A percentile compares a stretch with the other conserved stretches of the same genome.
phyloP scores from a whole-genome alignment of 2,113 vertebrate genomes.

The Hipposideros armiger region DNA sequence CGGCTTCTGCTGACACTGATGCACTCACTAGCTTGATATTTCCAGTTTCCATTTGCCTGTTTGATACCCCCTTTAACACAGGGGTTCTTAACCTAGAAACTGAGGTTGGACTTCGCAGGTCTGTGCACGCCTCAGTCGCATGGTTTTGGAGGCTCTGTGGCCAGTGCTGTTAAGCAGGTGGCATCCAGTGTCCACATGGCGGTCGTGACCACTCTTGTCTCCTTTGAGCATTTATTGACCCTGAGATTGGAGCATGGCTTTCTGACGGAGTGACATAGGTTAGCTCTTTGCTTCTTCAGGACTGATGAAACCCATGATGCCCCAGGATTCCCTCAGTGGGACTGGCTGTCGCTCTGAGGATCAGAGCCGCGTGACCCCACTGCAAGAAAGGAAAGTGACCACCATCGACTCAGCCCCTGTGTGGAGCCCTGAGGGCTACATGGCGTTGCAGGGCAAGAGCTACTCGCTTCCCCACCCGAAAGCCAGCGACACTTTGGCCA shows the following conservation, averaged over 20 bases:
- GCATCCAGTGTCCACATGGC: rapidly evolving
- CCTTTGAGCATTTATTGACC: neutral
- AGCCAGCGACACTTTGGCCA: conserved; percentile 88
- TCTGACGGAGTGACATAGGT: neutral
- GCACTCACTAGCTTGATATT: too few relatives aligned
- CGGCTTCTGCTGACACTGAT: rapidly evolving
- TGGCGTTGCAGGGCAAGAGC: conserved; percentile 90
- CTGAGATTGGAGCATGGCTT: neutral
- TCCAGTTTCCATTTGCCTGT: neutral
- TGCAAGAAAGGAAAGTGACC: conserved; percentile 91
- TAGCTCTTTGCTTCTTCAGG: conserved; percentile 84
- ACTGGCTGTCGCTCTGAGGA: conserved; percentile 93
- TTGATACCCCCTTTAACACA: neutral
- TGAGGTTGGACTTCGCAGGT: too few relatives aligned
- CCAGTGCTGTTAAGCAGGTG: rapidly evolving
- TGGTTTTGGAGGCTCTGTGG: neutral
- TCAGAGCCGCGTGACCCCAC: conserved; percentile 89
- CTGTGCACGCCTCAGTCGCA: neutral
- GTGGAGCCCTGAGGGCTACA: conserved; percentile 95
- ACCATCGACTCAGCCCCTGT: conserved; percentile 91
- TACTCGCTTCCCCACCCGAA: conserved; percentile 94
- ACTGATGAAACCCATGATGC: conserved; percentile 95
- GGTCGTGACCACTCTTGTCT: rapidly evolving
- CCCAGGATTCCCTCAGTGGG: conserved; percentile 92
- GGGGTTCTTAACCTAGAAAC: neutral